Evolutionary conservation across 2,888 invertebrate genomes (phyloP), one percentile per base, ranked within the genome.

Genomic region (Melieria picta): DNA sequence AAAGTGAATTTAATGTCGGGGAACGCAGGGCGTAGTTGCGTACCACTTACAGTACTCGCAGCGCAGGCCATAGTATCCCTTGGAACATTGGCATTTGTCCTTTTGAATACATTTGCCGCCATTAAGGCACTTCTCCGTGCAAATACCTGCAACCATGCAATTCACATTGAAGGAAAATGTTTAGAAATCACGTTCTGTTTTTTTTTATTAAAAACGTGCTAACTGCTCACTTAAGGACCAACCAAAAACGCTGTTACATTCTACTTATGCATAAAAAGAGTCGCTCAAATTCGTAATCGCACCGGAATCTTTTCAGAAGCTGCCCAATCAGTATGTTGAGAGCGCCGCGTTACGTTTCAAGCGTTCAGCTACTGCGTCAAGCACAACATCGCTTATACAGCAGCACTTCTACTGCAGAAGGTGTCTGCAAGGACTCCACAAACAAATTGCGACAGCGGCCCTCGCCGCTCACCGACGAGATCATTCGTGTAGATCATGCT

Each of bases 401-500:
- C 11, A 43, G 5, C 67, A 5, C 74, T 69, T 30, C 72, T 60
- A 47, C 60, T 42, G 50, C 74, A 69, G 13, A 58, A 9, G 6
- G 52, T 1, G 30, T 7, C 64, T 10, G 16, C 71, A 30, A 30
- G 30, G 30, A 30, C 30, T 30, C 30, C 30, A 30, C 30, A 30
- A 30, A 30, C 30, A 30, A 30, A 2, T 60, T 80, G 69, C 78
- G 78, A 61, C 68, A 76, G 16, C 83, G 83, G 4, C 80, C 83
- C 16, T 80, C 78, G 30, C 67, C 75, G 3, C 55, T 86, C 16
- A 83, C 94, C 6, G 96, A 98, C 82, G 91, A 92, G 79, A 95
- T 99, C 76, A 94, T 99, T 78, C 91, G 99, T 75, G 99, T 99
- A 0, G 96, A 99, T 88, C 99, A 99, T 89, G 99, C 99, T 7